A percentile compares a stretch with the other conserved stretches of the same genome.
Evolutionary conservation across 2,797 vertebrate species (phyloP).

Genomic region (Oreochromis mossambicus): DNA sequence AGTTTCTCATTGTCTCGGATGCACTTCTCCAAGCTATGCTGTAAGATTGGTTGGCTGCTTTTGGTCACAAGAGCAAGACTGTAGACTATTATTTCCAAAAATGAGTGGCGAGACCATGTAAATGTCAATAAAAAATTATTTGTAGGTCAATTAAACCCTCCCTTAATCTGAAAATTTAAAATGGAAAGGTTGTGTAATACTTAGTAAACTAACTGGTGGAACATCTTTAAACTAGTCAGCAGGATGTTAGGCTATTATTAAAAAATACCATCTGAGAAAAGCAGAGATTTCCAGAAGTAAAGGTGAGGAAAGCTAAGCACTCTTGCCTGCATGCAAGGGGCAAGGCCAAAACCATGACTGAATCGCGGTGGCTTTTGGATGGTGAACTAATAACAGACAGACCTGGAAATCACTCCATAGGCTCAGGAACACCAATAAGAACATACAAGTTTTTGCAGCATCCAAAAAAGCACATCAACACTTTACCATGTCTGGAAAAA

Average conservation of each 20-base stretch:
- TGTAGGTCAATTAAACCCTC: background rate
- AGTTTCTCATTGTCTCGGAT: background rate
- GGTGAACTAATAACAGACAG: background rate
- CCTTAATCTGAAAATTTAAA: background rate
- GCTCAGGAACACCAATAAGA: background rate
- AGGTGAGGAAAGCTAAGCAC: background rate
- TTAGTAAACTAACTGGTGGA: background rate
- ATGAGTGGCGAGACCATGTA: fast-evolving
- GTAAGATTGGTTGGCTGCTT: background rate
- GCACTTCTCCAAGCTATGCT: background rate
- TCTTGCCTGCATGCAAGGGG: background rate
- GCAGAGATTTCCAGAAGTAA: background rate
- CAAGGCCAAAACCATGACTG: fast-evolving
- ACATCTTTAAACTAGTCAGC: background rate
- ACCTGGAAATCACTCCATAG: fast-evolving
- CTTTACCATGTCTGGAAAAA: background rate
- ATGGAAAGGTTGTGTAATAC: background rate
- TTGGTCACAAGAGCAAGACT: background rate
- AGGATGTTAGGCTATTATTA: background rate
- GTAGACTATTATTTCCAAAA: background rate
- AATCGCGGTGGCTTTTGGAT: background rate
- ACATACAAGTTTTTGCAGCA: background rate
- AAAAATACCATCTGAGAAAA: fast-evolving
- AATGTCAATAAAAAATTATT: fast-evolving
- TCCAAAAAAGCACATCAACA: background rate